Conservation (phyloP, 2,888 invertebrate species). For the Troides helena region DNA sequence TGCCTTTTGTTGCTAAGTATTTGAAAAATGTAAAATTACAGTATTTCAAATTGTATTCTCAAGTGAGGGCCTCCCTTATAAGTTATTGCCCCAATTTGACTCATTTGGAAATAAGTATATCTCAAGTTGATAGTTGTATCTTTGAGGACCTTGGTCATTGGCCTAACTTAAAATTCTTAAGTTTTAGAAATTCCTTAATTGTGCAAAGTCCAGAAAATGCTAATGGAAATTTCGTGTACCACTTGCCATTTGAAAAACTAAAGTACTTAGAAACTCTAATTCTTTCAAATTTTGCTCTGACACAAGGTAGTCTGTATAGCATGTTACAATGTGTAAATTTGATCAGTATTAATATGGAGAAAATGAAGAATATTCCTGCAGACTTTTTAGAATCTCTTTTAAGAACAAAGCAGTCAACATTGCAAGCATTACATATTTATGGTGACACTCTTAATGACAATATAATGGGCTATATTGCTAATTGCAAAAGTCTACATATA, state of each 20-base stretch:
- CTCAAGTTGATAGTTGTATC: conserved; percentile 77
- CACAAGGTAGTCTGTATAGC: conserved; percentile 69
- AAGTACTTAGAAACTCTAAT: conserved; percentile 69
- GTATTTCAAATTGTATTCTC: conserved; percentile 78
- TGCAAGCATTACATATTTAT: conserved; percentile 72
- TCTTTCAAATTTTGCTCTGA: conserved; percentile 74
- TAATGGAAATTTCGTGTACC: conserved; percentile 74
- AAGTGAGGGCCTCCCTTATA: conserved; percentile 72
- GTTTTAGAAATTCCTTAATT: conserved; percentile 76
- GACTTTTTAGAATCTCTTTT: conserved; percentile 73
- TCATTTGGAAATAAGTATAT: conserved; percentile 78
- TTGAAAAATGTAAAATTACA: conserved; percentile 77
- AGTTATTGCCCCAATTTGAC: conserved; percentile 76
- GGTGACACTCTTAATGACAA: conserved; percentile 77
- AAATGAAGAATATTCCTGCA: conserved; percentile 77
- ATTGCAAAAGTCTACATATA: conserved; percentile 65
- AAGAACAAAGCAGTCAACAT: conserved; percentile 61
- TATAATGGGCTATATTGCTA: conserved; percentile 68
- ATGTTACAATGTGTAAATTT: conserved; percentile 73
- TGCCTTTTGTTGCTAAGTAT: conserved; percentile 76
- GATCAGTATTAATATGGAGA: conserved; percentile 76
- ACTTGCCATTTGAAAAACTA: conserved; percentile 73
- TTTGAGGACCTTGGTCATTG: conserved; percentile 74
- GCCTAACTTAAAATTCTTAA: conserved; percentile 75
- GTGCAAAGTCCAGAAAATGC: conserved; percentile 69